Evolutionary conservation across 2,888 invertebrate genomes (phyloP), one percentile per base, ranked within the genome.

Genomic region (Apodemia mormo): DNA sequence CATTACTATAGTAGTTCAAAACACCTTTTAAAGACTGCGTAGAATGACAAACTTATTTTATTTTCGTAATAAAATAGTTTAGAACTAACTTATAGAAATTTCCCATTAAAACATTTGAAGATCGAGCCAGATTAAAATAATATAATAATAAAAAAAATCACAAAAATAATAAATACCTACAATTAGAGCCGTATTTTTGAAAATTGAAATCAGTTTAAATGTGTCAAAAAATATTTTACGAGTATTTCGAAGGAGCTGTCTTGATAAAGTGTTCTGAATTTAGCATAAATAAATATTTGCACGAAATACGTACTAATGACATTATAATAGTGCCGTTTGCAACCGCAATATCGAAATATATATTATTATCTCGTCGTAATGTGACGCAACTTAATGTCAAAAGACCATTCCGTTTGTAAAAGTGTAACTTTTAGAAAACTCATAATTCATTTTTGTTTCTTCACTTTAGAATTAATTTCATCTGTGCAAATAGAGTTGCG

Each of bases 231-330:
- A 14, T 49, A 49, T 14, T 49, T 14, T 49, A 40, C 40, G 40
- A 40, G 40, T 40, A 49, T 49, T 49, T 49, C 49, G 14, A 9
- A 14, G 5, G 49, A 14, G 14, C 14, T 49, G 6, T 49, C 49
- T 14, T 49, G 14, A 49, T 49, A 6, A 49, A 14, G 14, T 29
- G 30, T 33, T 33, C 2, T 61, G 58, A 61, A 33, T 22, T 22
- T 30, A 30, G 33, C 33, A 33, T 12, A 61, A 61, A 30, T 61
- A 61, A 61, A 61, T 61, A 61, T 61, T 61, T 30, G 58, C 58
- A 30, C 30, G 14, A 61, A 61, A 33, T 22, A 61, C 58, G 33
- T 22, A 61, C 30, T 61, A 61, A 61, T 30, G 58, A 61, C 12
- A 30, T 61, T 61, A 33, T 61, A 61, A 61, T 61, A 10, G 58